These are phyloP conservation scores for Yoshiicerus persimilis DNA, from an alignment of 1,140 invertebrate genomes.

Conservation along the genomic window DNA sequence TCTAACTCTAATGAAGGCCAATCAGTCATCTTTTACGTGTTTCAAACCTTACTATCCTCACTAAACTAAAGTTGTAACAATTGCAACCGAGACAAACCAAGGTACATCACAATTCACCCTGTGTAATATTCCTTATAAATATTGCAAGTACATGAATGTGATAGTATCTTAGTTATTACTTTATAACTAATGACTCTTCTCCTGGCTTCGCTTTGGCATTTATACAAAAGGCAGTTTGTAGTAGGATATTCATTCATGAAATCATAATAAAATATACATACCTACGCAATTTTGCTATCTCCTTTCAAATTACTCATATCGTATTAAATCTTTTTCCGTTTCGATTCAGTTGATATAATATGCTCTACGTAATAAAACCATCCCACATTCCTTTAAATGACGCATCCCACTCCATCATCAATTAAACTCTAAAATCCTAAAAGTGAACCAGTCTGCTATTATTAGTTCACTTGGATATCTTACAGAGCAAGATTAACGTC, in stretches of 20 bases:
- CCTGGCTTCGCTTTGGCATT: background rate
- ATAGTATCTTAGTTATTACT: background rate
- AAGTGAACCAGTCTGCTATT: background rate
- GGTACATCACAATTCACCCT: background rate
- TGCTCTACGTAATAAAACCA: background rate
- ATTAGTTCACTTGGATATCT: background rate
- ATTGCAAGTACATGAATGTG: background rate
- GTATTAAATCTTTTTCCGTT: background rate
- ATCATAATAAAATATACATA: background rate
- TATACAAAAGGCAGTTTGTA: background rate
- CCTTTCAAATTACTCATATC: background rate
- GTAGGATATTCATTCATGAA: background rate
- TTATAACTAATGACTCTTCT: background rate
- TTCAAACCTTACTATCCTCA: too few relatives aligned
- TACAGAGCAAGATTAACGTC: too few relatives aligned
- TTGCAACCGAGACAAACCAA: too few relatives aligned
- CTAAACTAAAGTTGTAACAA: too few relatives aligned
- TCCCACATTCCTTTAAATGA: background rate
- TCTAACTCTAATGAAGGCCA: slow-evolving; percentile 7
- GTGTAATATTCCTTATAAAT: background rate
- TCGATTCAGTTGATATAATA: background rate
- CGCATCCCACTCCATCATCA: background rate
- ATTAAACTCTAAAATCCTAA: background rate
- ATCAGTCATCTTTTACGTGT: background rate
- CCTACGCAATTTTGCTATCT: background rate